Evolutionary conservation across 2,888 invertebrate species (phyloP), one percentile per base, ranked within the genome.

Genomic region (Horisme vitalbata): DNA sequence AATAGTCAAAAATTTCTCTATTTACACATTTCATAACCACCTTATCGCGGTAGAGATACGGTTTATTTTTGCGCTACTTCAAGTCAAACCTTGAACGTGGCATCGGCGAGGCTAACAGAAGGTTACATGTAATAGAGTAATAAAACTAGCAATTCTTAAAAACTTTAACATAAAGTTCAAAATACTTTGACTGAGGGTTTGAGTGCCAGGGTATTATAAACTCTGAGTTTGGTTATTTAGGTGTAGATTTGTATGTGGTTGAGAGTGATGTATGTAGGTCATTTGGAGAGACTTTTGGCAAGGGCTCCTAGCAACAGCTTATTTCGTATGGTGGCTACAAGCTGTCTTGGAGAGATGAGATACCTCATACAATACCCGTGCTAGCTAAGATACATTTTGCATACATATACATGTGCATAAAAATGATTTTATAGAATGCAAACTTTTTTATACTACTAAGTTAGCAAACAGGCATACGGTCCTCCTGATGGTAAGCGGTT

Each of bases 51-150:
- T 24, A 6, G 5, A 1, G 27, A 48, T 51, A 65, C 38, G 52
- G 61, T 54, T 39, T 37, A 56, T 37, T 48, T 51, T 68, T 23
- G 54, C 33, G 43, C 39, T 37, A 43, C 0, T 48, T 51, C 64
- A 71, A 71, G 55, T 66, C 69, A 64, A 79, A 82, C 86, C 86
- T 85, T 87, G 86, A 84, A 78, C 81, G 77, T 81, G 84, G 75
- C 75, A 77, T 68, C 60, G 61, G 64, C 84, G 77, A 86, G 86
- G 86, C 66, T 83, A 69, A 52, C 64, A 69, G 83, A 83, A 85
- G 83, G 83, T 80, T 78, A 75, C 24, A 37, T 37, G 35, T 47
- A 46, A 44, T 50, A 36, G 36, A 38, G 21, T 52, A 14, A 43
- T 36, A 51, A 43, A 30, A 24, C 41, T 46, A 52, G 31, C 33